phyloP scores from a whole-genome alignment of 2,888 invertebrate genomes.

The Mesorhabditis spiculigera region DNA sequence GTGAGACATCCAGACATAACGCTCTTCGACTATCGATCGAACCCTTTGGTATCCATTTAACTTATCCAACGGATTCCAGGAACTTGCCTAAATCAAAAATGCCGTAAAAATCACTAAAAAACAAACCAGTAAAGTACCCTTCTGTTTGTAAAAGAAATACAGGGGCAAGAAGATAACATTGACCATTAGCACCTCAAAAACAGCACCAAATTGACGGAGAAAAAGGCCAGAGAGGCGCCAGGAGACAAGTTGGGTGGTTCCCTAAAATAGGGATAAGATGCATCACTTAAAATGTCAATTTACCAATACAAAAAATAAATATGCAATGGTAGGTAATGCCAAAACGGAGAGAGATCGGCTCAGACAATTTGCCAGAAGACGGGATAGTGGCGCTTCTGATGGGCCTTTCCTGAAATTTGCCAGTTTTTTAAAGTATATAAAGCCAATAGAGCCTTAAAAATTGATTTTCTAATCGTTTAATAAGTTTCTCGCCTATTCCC shows the following conservation, averaged over 20 bases:
- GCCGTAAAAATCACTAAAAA: background rate
- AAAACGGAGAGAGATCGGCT: background rate
- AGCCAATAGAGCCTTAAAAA: background rate
- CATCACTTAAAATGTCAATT: background rate
- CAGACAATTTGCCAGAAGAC: background rate
- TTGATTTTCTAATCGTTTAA: background rate
- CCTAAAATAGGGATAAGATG: too few relatives aligned
- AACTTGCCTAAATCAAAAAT: background rate
- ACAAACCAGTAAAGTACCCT: background rate
- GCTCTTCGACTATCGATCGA: background rate
- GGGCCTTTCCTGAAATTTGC: conserved; percentile 6
- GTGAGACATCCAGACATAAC: background rate
- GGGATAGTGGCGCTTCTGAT: background rate
- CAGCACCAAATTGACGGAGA: background rate
- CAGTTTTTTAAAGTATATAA: background rate
- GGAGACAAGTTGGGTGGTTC: background rate
- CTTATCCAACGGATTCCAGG: background rate
- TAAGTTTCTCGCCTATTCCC: background rate
- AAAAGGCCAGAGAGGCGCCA: background rate
- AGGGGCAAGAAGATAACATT: background rate
- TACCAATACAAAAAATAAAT: background rate
- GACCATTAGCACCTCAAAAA: background rate
- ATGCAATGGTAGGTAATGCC: background rate
- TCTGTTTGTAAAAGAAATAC: background rate
- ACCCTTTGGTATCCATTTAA: background rate